Base-by-base conservation (phyloP, 2,797 vertebrate species). In the Dendrocincla fuliginosa region DNA sequence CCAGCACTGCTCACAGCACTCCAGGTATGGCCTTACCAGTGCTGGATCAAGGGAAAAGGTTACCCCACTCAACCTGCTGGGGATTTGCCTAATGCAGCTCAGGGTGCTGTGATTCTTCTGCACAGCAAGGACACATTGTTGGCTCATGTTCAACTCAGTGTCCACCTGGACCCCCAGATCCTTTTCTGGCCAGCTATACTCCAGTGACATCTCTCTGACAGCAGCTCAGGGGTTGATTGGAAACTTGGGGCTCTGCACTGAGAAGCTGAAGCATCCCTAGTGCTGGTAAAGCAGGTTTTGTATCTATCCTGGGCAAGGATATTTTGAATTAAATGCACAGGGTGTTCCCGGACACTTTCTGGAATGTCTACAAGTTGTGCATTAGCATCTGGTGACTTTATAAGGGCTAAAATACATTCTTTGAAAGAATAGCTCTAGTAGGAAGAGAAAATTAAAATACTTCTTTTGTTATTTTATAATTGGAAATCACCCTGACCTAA, bases 141-240 rank as follows among this genome's bases (percentile, higher is more conserved):
- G 35, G 30, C 28, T 83, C 24, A 0, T n/a, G n/a, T 23, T 50
- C 56, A 55, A 3, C 24, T 46, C 30, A 11, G 18, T 61, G 53
- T 25, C 46, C 46, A 27, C 30, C 25, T 49, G 42, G 33, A 47
- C 24, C 6, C 19, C 15, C 8, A 39, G 35, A 32, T 42, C 39
- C 22, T 63, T 55, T 75, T 73, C 33, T 41, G 42, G 9, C 33
- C 46, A 52, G 44, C 78, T 89, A 35, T 6, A 1, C 64, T 79
- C 33, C 46, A 35, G 30, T 81, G 73, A 19, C 35, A 32, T 64
- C 33, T 32, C 14, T 44, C 37, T 49, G 59, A 13, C 32, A 4
- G 8, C 57, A 60, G 41, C 33, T 79, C 2, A 1, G 10, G 9
- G 50, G 57, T 52, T 0, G 0, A 0, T 28, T 19, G 57, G 32